These are phyloP conservation scores for Lampris megalopsis DNA, from an alignment of 2,113 vertebrate genomes.

Conservation along the genomic window DNA sequence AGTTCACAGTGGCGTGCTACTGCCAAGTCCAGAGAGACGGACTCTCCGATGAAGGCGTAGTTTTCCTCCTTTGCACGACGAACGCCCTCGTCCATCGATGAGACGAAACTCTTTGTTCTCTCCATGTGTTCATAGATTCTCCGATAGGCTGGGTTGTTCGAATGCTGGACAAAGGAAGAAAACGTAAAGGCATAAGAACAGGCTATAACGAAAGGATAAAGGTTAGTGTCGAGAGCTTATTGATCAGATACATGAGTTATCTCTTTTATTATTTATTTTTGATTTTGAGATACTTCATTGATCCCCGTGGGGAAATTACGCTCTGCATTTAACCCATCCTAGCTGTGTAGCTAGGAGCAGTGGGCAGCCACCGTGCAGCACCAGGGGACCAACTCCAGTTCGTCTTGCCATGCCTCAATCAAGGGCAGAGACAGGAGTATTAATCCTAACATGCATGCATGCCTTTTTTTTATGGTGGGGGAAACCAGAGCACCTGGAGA, in stretches of 20 bases:
- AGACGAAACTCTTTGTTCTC: conserved; percentile 84
- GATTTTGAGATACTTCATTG: no score
- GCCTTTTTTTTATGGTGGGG: no score
- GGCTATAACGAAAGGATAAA: not conserved
- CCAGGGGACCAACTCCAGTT: no score
- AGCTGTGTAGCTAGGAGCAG: no score
- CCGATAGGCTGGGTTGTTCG: conserved; percentile 86
- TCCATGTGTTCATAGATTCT: conserved; percentile 91
- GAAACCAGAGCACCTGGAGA: no score
- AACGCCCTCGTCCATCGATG: conserved; percentile 87
- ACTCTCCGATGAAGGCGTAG: conserved; percentile 91
- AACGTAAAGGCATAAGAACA: conserved; percentile 2
- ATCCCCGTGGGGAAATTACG: no score
- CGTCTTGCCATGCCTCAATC: no score
- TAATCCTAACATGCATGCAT: no score
- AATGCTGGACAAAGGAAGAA: conserved; percentile 80
- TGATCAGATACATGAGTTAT: not conserved
- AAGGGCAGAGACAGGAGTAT: no score
- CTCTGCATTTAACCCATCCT: no score
- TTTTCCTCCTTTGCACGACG: conserved; percentile 82
- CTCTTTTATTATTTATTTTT: no score
- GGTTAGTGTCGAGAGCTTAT: not conserved
- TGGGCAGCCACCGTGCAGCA: no score
- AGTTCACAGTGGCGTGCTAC: conserved; percentile 87
- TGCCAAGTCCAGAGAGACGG: conserved; percentile 87